These are phyloP conservation scores for Morpho helenor DNA, from an alignment of 2,888 invertebrate genomes.

Conservation along the genomic window DNA sequence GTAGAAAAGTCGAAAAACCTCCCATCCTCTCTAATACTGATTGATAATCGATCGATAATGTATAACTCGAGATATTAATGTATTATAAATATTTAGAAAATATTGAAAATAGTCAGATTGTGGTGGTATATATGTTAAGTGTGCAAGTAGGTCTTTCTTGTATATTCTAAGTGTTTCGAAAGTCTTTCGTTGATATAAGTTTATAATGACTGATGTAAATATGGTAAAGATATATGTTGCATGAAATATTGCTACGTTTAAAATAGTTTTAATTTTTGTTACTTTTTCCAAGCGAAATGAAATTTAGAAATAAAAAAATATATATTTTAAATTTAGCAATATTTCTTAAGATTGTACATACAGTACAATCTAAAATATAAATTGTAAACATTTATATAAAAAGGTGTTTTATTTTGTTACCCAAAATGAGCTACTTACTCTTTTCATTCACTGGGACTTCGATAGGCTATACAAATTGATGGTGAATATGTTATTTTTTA, in stretches of 20 bases:
- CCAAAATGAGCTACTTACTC: no score
- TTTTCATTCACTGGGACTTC: no score
- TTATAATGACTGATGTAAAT: slow-evolving; percentile 43
- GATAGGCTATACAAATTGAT: no score
- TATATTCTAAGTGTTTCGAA: slow-evolving; percentile 21
- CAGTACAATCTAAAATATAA: slow-evolving; percentile 46
- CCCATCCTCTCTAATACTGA: no score
- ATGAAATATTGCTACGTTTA: slow-evolving; percentile 36
- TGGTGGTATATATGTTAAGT: slow-evolving; percentile 9
- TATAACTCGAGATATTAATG: background rate
- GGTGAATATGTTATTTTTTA: no score
- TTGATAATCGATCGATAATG: no score
- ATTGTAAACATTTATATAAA: slow-evolving; percentile 68
- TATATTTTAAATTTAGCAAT: slow-evolving; percentile 30
- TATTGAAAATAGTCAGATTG: slow-evolving; percentile 13
- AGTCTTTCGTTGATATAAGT: slow-evolving; percentile 27
- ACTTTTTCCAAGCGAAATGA: slow-evolving; percentile 22
- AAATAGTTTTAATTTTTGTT: slow-evolving; percentile 28
- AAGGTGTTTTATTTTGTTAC: slow-evolving; percentile 41
- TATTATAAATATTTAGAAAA: background rate
- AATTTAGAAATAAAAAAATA: slow-evolving; percentile 2
- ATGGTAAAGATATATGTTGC: slow-evolving; percentile 30
- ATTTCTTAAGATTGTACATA: slow-evolving; percentile 33
- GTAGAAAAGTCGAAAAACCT: no score
- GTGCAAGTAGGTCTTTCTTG: slow-evolving; percentile 19